phyloP scores from a whole-genome alignment of 1,140 invertebrate genomes.

The Limonius californicus region DNA sequence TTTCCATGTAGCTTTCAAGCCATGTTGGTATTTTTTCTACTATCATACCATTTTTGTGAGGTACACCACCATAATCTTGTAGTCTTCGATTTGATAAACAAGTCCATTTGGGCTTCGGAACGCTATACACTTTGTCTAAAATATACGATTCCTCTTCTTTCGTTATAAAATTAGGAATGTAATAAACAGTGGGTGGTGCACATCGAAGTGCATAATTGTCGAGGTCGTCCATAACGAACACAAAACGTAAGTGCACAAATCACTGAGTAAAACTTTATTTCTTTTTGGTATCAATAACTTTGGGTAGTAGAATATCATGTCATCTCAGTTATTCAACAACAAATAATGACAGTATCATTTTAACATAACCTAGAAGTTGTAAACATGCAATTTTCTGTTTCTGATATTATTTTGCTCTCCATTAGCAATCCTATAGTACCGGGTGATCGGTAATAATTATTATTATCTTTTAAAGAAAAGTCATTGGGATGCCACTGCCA shows the following conservation, averaged over 20 bases:
- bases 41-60: conserved; percentile 91
- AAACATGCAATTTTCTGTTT: too few species aligned
- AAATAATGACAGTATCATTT: too few species aligned
- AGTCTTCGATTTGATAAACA: conserved; percentile 84
- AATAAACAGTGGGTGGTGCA: conserved; percentile 72
- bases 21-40: conserved; percentile 85
- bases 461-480: too few species aligned
- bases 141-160: conserved; percentile 75
- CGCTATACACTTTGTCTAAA: conserved; percentile 66
- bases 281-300: neutral
- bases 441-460: too few species aligned
- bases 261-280: neutral
- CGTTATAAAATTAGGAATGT: conserved; percentile 90
- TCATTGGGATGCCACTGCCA: too few species aligned
- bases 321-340: too few species aligned
- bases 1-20: conserved; percentile 72
- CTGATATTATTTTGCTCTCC: too few species aligned
- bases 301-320: neutral
- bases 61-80: conserved; percentile 95
- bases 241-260: neutral
- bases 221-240: conserved; percentile 11
- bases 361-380: too few species aligned
- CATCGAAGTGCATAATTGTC: conserved; percentile 42
- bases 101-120: conserved; percentile 95
- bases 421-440: too few species aligned